Percentiles rank a stretch among this genome's conserved stretches.
phyloP scores from a whole-genome alignment of 2,888 invertebrate species.

The Caradrina clavipalpis region DNA sequence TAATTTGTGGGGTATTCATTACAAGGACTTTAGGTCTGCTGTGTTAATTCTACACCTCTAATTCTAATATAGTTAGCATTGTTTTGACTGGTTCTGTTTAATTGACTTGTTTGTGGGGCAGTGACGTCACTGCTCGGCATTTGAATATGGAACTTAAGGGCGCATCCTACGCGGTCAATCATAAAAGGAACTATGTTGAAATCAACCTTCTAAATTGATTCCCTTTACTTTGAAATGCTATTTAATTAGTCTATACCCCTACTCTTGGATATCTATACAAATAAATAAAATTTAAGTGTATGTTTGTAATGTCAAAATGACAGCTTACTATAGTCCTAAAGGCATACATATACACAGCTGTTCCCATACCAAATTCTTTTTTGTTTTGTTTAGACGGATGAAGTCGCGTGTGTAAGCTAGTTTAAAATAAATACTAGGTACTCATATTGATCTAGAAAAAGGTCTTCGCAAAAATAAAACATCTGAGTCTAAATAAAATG shows the following conservation, averaged over 20 bases:
- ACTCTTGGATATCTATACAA: not conserved
- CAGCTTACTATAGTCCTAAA: too few species aligned
- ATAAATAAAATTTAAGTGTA: too few species aligned
- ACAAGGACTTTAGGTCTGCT: conserved; percentile 48
- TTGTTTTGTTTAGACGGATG: too few species aligned
- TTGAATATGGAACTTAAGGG: conserved; percentile 36
- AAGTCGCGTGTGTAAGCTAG: too few species aligned
- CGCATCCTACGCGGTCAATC: conserved; percentile 42
- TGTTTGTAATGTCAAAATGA: too few species aligned
- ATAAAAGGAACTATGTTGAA: conserved; percentile 31
- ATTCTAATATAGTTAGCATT: conserved; percentile 44
- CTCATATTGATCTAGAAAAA: not conserved
- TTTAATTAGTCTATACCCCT: not conserved
- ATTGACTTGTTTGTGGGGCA: conserved; percentile 34
- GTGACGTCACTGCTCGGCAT: conserved; percentile 42
- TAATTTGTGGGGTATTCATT: conserved; percentile 49
- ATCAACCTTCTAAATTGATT: conserved; percentile 20
- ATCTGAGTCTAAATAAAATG: not conserved
- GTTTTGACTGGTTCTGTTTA: conserved; percentile 33
- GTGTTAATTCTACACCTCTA: conserved; percentile 43
- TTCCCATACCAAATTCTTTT: too few species aligned
- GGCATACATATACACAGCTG: too few species aligned
- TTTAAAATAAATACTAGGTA: not conserved
- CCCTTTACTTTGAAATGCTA: not conserved
- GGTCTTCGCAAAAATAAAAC: not conserved